These are phyloP conservation scores for Cryptotis parvus DNA, from an alignment of 2,113 vertebrate genomes.

Conservation along the genomic window DNA sequence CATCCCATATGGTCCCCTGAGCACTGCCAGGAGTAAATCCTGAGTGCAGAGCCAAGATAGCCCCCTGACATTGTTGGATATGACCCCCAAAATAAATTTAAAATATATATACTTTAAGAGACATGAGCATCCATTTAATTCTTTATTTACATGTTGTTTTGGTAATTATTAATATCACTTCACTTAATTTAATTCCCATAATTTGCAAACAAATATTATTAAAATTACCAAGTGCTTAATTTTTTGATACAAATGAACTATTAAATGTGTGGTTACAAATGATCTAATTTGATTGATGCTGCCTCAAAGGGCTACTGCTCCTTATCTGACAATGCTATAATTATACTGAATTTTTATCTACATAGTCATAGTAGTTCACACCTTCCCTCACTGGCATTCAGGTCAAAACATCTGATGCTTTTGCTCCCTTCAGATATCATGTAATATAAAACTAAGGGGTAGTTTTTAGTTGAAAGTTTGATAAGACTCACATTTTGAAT, in stretches of 20 bases:
- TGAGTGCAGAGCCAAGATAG: too few species aligned
- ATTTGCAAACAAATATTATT: background rate
- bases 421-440: background rate
- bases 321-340: background rate
- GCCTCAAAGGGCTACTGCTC: background rate
- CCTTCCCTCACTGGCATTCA: background rate
- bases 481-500: background rate
- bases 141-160: background rate
- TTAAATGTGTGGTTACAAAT: background rate
- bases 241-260: background rate
- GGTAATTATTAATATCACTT: background rate
- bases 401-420: background rate
- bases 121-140: background rate
- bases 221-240: background rate
- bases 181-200: background rate
- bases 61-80: too few species aligned
- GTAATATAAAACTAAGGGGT: background rate
- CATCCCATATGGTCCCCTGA: too few species aligned
- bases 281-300: background rate
- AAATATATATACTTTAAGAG: too few species aligned
- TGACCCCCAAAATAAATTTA: too few species aligned
- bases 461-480: background rate
- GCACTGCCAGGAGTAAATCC: too few species aligned
- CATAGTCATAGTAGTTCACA: background rate
- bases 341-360: constrained; percentile 13